Conservation (phyloP, 2,888 invertebrate genomes). For the Beris chalybata region DNA sequence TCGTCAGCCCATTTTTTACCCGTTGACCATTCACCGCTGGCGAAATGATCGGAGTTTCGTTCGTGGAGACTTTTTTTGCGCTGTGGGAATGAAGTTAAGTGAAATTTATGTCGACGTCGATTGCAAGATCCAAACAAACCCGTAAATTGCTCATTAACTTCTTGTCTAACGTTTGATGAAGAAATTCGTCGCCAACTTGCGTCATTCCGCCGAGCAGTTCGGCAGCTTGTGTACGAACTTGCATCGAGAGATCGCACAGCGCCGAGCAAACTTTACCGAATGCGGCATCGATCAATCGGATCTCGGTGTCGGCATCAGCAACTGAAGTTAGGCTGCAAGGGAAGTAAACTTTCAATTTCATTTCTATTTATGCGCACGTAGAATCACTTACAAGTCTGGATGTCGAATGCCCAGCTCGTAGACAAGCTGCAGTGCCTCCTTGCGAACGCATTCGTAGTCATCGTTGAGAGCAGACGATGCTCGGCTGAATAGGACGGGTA, state of each 20-base stretch:
- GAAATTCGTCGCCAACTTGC: conserved; percentile 82
- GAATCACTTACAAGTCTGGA: conserved; percentile 73
- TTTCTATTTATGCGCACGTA: no score
- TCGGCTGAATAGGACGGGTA: conserved; percentile 64
- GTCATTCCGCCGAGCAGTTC: conserved; percentile 84
- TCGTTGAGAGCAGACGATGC: conserved; percentile 80
- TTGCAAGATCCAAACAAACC: conserved; percentile 57
- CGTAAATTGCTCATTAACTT: conserved; percentile 95
- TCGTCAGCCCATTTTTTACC: conserved; percentile 89
- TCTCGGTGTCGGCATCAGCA: conserved; percentile 76
- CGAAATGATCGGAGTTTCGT: conserved; percentile 77
- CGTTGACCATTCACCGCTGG: conserved; percentile 88
- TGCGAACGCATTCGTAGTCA: conserved; percentile 91
- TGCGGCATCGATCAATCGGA: conserved; percentile 91
- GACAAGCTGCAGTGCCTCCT: conserved; percentile 81
- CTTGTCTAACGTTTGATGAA: conserved; percentile 96
- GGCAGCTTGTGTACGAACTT: conserved; percentile 83
- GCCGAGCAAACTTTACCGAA: conserved; percentile 93
- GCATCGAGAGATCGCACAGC: conserved; percentile 88
- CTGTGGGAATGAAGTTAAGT: conserved; percentile 53
- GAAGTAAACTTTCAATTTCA: neutral
- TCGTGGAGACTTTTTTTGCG: conserved; percentile 84
- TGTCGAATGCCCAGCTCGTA: conserved; percentile 84
- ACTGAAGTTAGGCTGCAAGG: conserved; percentile 67
- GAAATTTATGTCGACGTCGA: neutral